phyloP scores from a whole-genome alignment of 2,797 vertebrate genomes.

The Cyclura pinguis region DNA sequence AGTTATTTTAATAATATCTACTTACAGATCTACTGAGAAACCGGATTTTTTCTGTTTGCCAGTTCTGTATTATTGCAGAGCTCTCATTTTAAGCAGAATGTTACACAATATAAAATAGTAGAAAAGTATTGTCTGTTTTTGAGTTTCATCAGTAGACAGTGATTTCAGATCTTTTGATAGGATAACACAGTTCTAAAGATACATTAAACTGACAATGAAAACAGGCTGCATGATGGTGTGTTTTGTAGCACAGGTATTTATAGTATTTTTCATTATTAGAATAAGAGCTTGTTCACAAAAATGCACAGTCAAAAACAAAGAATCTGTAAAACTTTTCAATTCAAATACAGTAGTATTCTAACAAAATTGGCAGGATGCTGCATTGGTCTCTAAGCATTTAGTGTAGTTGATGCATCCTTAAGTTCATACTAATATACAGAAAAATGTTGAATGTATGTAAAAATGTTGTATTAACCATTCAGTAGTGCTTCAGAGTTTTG shows the following conservation, averaged over 20 bases:
- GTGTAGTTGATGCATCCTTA: slow-evolving; percentile 38
- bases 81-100: slow-evolving; percentile 46
- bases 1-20: slow-evolving; percentile 10
- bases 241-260: slow-evolving; percentile 34
- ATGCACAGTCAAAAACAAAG: slow-evolving; percentile 14
- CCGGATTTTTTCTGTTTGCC: slow-evolving; percentile 26
- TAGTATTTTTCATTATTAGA: slow-evolving; percentile 28
- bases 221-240: background rate
- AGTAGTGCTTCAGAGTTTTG: slow-evolving; percentile 61
- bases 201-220: slow-evolving; percentile 39
- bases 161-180: slow-evolving; percentile 19
- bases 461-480: slow-evolving; percentile 46
- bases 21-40: slow-evolving; percentile 33
- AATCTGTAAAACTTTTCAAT: background rate
- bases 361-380: slow-evolving; percentile 23
- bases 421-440: slow-evolving; percentile 40
- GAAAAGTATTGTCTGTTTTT: slow-evolving; percentile 29
- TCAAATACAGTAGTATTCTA: slow-evolving; percentile 32
- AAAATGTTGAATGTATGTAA: slow-evolving; percentile 40
- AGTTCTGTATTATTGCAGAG: slow-evolving; percentile 24
- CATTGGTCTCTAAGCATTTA: slow-evolving; percentile 48
- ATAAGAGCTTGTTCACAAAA: slow-evolving; percentile 37
- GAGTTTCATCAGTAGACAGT: slow-evolving; percentile 40
- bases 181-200: slow-evolving; percentile 38
- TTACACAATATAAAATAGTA: slow-evolving; percentile 40